These are phyloP conservation scores for Aphelenchoides bicaudatus DNA, from an alignment of 2,888 invertebrate genomes.

Conservation along the genomic window DNA sequence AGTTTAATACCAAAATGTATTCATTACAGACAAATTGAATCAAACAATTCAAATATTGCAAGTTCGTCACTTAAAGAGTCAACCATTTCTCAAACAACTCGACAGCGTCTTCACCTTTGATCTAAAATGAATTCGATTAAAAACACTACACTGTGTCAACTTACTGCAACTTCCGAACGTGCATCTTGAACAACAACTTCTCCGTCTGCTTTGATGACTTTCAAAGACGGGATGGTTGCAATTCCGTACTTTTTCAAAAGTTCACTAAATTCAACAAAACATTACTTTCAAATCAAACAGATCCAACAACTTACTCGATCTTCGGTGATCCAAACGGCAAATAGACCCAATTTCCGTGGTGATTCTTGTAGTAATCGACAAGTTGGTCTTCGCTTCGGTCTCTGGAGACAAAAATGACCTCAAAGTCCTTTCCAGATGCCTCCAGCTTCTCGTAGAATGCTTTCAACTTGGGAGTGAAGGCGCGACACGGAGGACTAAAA, in stretches of 20 bases:
- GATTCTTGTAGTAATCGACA: slow-evolving; percentile 52
- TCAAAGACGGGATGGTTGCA: slow-evolving; percentile 62
- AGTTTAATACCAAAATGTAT: too few relatives aligned
- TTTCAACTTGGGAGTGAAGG: slow-evolving; percentile 46
- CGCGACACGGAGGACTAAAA: slow-evolving; percentile 57
- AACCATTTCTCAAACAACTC: slow-evolving; percentile 40
- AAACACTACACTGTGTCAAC: too few relatives aligned
- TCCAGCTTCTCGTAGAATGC: slow-evolving; percentile 49
- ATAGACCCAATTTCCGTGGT: slow-evolving; percentile 52
- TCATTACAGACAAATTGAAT: too few relatives aligned
- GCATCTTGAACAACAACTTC: slow-evolving; percentile 63
- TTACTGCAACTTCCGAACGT: slow-evolving; percentile 61
- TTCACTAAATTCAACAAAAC: slow-evolving; percentile 32
- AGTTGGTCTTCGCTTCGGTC: slow-evolving; percentile 52
- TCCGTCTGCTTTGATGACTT: slow-evolving; percentile 63
- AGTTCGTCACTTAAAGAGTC: slow-evolving; percentile 32
- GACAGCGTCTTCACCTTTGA: slow-evolving; percentile 34
- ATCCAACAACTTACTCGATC: slow-evolving; percentile 39
- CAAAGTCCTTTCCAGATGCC: slow-evolving; percentile 49
- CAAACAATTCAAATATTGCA: too few relatives aligned
- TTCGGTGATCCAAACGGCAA: slow-evolving; percentile 50
- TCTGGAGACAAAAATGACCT: slow-evolving; percentile 54
- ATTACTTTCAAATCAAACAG: slow-evolving; percentile 12
- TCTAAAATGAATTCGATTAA: too few relatives aligned
- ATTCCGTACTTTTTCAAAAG: slow-evolving; percentile 42